phyloP scores from a whole-genome alignment of 2,888 invertebrate species.

The Yponomeuta malinellus region DNA sequence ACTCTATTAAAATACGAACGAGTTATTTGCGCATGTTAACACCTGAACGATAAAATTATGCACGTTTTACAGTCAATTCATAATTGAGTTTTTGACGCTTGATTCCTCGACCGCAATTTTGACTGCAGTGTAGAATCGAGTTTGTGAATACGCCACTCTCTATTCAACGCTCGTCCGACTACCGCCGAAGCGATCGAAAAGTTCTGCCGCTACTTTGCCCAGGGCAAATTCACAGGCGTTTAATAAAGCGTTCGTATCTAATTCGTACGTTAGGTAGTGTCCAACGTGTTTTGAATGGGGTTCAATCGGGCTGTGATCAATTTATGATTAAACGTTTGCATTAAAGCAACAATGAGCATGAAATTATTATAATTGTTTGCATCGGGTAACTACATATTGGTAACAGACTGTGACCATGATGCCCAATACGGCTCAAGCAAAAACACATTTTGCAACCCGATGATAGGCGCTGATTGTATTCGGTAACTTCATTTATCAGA shows the following conservation, averaged over 20 bases:
- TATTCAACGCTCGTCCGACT: slow-evolving; percentile 4
- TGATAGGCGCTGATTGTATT: background rate
- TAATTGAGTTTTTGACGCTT: background rate
- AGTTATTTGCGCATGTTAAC: background rate
- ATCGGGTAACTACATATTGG: slow-evolving; percentile 16
- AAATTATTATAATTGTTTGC: slow-evolving; percentile 50
- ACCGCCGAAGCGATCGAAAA: background rate
- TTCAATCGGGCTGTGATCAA: slow-evolving; percentile 13
- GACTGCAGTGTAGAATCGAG: background rate
- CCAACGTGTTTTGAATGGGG: background rate
- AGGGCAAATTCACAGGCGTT: background rate
- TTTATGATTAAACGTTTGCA: slow-evolving; percentile 10
- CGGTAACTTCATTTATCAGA: background rate
- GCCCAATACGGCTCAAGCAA: background rate
- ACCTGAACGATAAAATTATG: background rate
- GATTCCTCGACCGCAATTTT: background rate
- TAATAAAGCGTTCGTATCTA: background rate
- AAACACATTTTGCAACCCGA: background rate
- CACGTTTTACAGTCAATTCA: background rate
- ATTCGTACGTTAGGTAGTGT: background rate
- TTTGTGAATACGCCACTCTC: slow-evolving; percentile 8
- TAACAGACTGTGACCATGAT: background rate
- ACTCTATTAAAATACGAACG: background rate
- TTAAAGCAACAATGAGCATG: slow-evolving; percentile 32
- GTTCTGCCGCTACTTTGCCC: background rate